Base-by-base conservation (phyloP, 2,888 invertebrate species). In the Plagodis dolabraria region DNA sequence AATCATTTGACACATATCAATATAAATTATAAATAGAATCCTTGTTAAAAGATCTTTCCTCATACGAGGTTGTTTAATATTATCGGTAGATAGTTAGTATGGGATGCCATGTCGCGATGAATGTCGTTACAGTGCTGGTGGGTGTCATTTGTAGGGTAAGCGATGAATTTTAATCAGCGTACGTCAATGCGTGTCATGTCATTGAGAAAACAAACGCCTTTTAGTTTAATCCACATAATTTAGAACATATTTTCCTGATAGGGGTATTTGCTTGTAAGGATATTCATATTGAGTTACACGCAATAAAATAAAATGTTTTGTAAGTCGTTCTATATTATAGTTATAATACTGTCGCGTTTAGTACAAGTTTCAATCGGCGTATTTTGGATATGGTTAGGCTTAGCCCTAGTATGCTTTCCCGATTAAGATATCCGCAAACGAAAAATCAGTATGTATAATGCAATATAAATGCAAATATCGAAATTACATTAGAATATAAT, bases 401-500 rank as follows among this genome's bases (percentile, higher is more conserved):
- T 22, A 22, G n/a, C 5, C 7, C n/a, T 42, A 12, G 6, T 6
- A 11, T 12, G 12, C 35, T 11, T 38, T 22, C 36, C 35, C 6
- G 7, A 48, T 45, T 53, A 47, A 47, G 53, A n/a, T 10, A 9
- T 57, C 43, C 33, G 40, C n/a, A 44, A 44, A 53, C 45, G 45
- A 53, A 45, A 46, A 45, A 65, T 40, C 40, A 40, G 4, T 22
- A 22, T 1, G 22, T 10, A 40, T 40, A 38, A 36, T 36, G 72
- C 71, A 72, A 76, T 82, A 76, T 74, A 77, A 79, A 76, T 77
- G 74, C 78, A 78, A 78, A 79, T 69, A 73, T 66, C 70, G 74
- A 76, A 77, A 79, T 84, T 83, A 82, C 83, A 83, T 84, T 80
- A 84, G 74, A 63, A 68, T 58, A 60, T 64, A 11, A 71, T 71